A percentile compares a stretch with the other conserved stretches of the same genome.
phyloP scores from a whole-genome alignment of 2,113 vertebrate genomes.

The Meriones unguiculatus region DNA sequence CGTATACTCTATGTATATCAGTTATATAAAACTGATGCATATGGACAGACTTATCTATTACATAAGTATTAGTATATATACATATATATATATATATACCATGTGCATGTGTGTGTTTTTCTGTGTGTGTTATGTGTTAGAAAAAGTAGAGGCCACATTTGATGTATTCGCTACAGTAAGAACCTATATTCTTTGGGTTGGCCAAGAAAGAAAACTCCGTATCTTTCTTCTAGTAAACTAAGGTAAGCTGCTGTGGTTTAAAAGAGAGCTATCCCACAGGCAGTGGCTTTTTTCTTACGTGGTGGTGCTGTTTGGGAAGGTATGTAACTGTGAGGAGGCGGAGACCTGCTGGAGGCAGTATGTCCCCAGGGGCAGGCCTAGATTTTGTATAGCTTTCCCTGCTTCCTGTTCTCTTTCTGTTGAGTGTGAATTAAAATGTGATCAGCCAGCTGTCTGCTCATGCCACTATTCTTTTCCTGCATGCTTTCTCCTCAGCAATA shows the following conservation, averaged over 20 bases:
- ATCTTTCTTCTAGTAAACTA: neutral
- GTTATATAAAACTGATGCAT: too few relatives aligned
- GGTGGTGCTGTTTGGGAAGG: neutral
- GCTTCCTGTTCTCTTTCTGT: neutral
- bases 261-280: neutral
- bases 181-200: neutral
- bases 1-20: too few relatives aligned
- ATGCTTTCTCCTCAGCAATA: neutral
- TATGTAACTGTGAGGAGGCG: neutral
- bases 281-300: neutral
- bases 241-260: neutral
- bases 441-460: neutral
- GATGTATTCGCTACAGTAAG: accelerated
- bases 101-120: neutral
- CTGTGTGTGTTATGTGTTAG: neutral
- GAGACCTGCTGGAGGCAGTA: neutral
- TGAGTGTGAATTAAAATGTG: too few relatives aligned
- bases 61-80: neutral
- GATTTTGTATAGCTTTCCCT: neutral
- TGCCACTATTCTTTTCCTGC: too few relatives aligned
- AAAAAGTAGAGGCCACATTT: neutral
- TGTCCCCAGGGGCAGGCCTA: neutral
- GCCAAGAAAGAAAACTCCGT: neutral
- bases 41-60: too few relatives aligned
- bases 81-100: too few relatives aligned